A percentile compares a stretch with the other conserved stretches of the same genome.
Conservation (phyloP, 2,113 vertebrate genomes). For the Chloroceryle aenea region DNA sequence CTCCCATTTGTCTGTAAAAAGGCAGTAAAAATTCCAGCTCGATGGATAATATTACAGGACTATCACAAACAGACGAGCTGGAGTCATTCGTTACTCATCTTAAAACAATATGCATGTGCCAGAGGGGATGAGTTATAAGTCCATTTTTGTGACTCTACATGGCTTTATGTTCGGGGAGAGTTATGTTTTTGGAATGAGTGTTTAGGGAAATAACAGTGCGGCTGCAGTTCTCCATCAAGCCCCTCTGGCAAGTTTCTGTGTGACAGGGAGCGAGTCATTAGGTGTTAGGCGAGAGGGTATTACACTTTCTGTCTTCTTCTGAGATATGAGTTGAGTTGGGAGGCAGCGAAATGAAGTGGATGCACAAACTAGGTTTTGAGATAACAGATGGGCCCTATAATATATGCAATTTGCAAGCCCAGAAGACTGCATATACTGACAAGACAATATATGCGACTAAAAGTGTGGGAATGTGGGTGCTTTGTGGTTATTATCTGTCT, state of each 20-base stretch:
- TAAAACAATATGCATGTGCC: conserved; percentile 52
- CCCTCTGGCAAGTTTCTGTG: conserved; percentile 47
- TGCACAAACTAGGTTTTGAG: background rate
- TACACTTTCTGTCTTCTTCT: conserved; percentile 57
- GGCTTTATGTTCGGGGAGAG: conserved; percentile 37
- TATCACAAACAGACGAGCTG: conserved; percentile 18
- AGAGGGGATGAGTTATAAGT: conserved; percentile 57
- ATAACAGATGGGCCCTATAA: conserved; percentile 61
- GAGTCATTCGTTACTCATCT: conserved; percentile 22
- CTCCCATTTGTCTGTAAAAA: conserved; percentile 3
- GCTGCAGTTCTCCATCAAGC: conserved; percentile 59
- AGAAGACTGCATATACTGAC: conserved; percentile 17
- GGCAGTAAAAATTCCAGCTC: background rate
- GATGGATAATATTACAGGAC: background rate
- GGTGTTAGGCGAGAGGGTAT: conserved; percentile 43
- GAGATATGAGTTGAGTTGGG: conserved; percentile 46
- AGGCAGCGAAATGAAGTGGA: conserved; percentile 53
- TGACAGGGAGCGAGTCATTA: conserved; percentile 63
- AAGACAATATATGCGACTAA: conserved; percentile 53
- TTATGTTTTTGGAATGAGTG: conserved; percentile 53
- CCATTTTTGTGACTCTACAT: conserved; percentile 28
- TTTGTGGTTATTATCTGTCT: conserved; percentile 62
- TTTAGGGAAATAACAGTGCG: conserved; percentile 50
- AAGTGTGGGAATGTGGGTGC: conserved; percentile 50
- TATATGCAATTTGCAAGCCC: conserved; percentile 29